These are phyloP conservation scores for Corythornis leucogaster DNA, from an alignment of 2,797 vertebrate species.

Conservation along the genomic window DNA sequence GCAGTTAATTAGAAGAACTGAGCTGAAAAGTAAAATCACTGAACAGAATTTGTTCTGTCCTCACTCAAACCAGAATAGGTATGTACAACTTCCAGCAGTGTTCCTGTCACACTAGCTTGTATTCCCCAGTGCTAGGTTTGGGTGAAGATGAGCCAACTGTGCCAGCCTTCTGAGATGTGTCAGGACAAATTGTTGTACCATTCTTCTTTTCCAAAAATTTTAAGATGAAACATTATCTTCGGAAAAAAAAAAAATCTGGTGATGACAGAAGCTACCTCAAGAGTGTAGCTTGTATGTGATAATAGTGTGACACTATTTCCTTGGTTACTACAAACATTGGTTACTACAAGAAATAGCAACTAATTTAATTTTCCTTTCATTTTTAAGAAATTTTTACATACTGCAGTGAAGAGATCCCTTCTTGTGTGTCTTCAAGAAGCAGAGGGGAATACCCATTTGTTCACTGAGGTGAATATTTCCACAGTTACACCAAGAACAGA, in stretches of 20 bases:
- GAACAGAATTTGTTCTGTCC: too few species aligned
- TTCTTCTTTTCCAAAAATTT: not conserved
- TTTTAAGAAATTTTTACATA: not conserved
- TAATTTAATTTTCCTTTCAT: not conserved
- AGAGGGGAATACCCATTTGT: not conserved
- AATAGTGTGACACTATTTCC: not conserved
- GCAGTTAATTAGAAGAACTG: too few species aligned
- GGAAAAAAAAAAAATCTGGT: not conserved
- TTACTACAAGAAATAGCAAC: not conserved
- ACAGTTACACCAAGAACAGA: not conserved
- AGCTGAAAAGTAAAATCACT: too few species aligned
- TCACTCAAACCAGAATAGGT: not conserved
- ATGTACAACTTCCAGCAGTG: not conserved
- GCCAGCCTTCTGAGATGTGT: not conserved
- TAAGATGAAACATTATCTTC: not conserved
- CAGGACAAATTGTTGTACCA: rapidly evolving
- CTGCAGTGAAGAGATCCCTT: not conserved
- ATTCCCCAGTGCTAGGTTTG: not conserved
- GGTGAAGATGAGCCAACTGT: not conserved
- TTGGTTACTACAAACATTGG: not conserved
- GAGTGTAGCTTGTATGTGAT: rapidly evolving
- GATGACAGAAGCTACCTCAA: not conserved
- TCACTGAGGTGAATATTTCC: not conserved
- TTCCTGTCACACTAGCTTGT: not conserved
- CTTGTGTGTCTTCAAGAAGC: not conserved